Percentiles rank a stretch among this genome's conserved stretches.
These are phyloP conservation scores for Urocolius indicus DNA, from an alignment of 2,113 vertebrate genomes.

Conservation along the genomic window DNA sequence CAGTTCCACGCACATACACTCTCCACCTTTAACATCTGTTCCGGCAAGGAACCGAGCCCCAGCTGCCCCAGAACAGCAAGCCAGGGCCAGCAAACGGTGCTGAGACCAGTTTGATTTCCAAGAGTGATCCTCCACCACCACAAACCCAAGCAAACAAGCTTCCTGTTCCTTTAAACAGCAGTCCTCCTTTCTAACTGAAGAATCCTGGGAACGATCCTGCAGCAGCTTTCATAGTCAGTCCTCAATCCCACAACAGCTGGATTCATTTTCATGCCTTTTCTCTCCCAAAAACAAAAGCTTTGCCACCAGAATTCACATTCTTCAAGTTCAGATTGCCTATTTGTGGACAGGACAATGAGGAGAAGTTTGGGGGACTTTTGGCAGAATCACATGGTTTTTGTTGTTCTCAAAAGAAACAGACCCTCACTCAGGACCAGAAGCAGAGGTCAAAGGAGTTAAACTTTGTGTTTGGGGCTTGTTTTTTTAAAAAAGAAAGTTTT, in stretches of 20 bases:
- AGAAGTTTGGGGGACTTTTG: conserved; percentile 11
- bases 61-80: not conserved
- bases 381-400: conserved; percentile 52
- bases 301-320: conserved; percentile 69
- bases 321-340: conserved; percentile 57
- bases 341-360: conserved; percentile 40
- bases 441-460: conserved; percentile 39
- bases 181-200: conserved; percentile 13
- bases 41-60: conserved; percentile 24
- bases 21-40: conserved; percentile 34
- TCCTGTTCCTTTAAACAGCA: conserved; percentile 19
- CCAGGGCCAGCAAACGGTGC: not conserved
- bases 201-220: conserved; percentile 40
- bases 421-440: conserved; percentile 45
- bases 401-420: conserved; percentile 51
- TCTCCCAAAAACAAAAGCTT: conserved; percentile 26
- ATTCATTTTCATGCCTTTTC: conserved; percentile 5
- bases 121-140: conserved; percentile 27
- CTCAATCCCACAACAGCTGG: conserved; percentile 1
- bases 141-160: conserved; percentile 42
- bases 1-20: not conserved
- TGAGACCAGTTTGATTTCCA: not conserved
- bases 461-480: not conserved
- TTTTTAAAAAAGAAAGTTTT: not conserved
- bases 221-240: conserved; percentile 5